phyloP scores from a whole-genome alignment of 2,888 invertebrate species.

The Meandrusa payeni region DNA sequence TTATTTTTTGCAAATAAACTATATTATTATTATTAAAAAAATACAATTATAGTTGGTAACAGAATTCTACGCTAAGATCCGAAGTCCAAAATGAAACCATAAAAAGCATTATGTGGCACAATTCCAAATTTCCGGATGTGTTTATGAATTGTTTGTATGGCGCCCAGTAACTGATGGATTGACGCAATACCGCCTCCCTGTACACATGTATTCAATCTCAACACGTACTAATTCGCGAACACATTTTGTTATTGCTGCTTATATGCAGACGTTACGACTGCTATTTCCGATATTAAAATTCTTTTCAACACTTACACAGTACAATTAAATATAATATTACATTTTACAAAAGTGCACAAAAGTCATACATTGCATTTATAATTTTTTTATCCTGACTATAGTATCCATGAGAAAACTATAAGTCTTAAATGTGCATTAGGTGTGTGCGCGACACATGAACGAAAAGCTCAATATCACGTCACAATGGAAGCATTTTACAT shows the following conservation, averaged over 20 bases:
- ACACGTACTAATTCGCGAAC: constrained; percentile 16
- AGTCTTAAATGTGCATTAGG: no score
- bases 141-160: constrained; percentile 67
- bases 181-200: constrained; percentile 49
- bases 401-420: no score
- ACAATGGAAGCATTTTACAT: no score
- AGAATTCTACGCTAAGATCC: constrained; percentile 5
- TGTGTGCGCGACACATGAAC: no score
- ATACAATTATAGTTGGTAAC: no score
- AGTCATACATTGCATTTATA: no score
- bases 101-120: constrained; percentile 51
- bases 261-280: constrained; percentile 5
- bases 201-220: constrained; percentile 16
- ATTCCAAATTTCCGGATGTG: constrained; percentile 66
- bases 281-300: not conserved
- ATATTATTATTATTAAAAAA: no score
- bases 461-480: no score
- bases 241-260: constrained; percentile 15
- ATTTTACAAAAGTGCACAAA: no score
- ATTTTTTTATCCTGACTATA: no score
- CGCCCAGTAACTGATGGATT: constrained; percentile 48
- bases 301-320: not conserved
- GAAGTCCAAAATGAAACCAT: constrained; percentile 35
- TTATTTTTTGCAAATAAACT: no score
- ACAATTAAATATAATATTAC: no score